Evolutionary conservation across 2,888 invertebrate species (phyloP), one percentile per base, ranked within the genome.

Genomic region (Cataglyphis altisquamis): DNA sequence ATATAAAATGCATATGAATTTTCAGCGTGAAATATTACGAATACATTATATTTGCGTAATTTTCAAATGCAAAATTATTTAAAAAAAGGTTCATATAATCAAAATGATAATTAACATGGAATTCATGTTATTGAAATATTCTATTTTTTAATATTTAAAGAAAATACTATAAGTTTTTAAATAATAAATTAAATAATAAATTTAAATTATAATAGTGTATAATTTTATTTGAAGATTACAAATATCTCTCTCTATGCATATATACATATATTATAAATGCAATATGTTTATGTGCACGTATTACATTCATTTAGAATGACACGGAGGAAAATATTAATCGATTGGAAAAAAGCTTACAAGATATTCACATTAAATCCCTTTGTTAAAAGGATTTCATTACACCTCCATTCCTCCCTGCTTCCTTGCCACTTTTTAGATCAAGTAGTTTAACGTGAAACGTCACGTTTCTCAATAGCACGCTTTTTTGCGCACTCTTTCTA

Each of bases 401-500:
- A 45, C n/a, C 8, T 8, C 6, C 15, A 12, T 10, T 0, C 0
- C n/a, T 32, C 10, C 18, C 10, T 60, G 45, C 25, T 48, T 1
- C 21, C 5, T 18, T 6, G 32, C 8, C 15, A 6, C 18, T 70
- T 15, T 80, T 62, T 70, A 57, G 10, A 60, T 5, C 21, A 21
- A 21, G 10, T 45, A 60, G 21, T 67, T 77, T 67, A 41, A 12
- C 36, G 70, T 25, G 15, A 1, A 57, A 57, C 12, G 67, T 67
- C 77, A 41, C 55, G 67, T 52, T 80, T 60, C 36, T 80, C 70
- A 62, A 70, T 70, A 72, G n/a, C 36, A 70, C 18, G 5, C 48
- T 41, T 39, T 74, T 57, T 75, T 75, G 41, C 75, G 12, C 64
- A 55, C 32, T 36, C n/a, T 57, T 66, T 8, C 6, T 67, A 5